Evolutionary conservation across 2,888 invertebrate species (phyloP).

Genomic region (Encarsia formosa): DNA sequence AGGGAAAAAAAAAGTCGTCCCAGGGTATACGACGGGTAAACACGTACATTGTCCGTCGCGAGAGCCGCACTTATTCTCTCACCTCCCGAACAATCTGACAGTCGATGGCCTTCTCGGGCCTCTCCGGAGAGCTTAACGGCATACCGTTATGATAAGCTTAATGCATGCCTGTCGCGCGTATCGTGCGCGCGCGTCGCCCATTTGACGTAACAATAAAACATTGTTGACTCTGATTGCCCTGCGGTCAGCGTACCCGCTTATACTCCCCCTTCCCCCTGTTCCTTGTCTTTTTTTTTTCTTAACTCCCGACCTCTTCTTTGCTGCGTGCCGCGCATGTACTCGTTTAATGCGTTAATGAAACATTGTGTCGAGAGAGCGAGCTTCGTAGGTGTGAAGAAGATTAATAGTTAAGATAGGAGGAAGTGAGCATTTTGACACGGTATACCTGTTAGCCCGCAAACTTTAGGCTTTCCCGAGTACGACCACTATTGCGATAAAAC

Average conservation of each 20-base stretch:
- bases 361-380: slow-evolving; percentile 10
- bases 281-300: neutral
- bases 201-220: slow-evolving; percentile 50
- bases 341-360: slow-evolving; percentile 26
- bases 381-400: slow-evolving; percentile 22
- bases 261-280: neutral
- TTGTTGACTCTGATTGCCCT: slow-evolving; percentile 49
- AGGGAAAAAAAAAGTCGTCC: neutral
- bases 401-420: slow-evolving; percentile 22
- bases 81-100: slow-evolving; percentile 34
- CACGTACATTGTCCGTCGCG: slow-evolving; percentile 3
- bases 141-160: slow-evolving; percentile 49
- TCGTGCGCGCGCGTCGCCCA: slow-evolving; percentile 35
- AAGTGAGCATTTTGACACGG: neutral
- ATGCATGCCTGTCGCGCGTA: slow-evolving; percentile 42
- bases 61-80: slow-evolving; percentile 1
- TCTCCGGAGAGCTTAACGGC: slow-evolving; percentile 33
- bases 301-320: neutral
- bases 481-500: no score
- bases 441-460: neutral
- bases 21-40: neutral
- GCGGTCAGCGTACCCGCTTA: slow-evolving; percentile 33
- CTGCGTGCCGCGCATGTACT: neutral
- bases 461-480: no score
- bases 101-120: slow-evolving; percentile 31